phyloP scores from a whole-genome alignment of 2,888 invertebrate species.

The Ophioninae sp. region DNA sequence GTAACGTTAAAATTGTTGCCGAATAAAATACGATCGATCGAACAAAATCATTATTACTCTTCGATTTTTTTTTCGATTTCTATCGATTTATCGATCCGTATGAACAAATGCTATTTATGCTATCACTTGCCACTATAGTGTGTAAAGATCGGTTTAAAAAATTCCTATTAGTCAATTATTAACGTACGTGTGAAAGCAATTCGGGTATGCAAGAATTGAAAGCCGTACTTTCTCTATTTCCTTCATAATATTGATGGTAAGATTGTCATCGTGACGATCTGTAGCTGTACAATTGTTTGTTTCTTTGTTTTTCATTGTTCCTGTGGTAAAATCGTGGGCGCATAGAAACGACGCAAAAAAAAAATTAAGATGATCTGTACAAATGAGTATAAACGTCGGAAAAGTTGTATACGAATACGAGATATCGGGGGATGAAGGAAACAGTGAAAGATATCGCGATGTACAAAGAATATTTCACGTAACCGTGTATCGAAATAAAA shows the following conservation, averaged over 20 bases:
- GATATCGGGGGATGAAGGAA: background rate
- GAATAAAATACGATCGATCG: background rate
- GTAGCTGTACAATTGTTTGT: background rate
- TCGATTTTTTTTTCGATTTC: background rate
- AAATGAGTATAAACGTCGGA: background rate
- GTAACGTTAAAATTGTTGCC: conserved; percentile 3
- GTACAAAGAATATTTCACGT: background rate
- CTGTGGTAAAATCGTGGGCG: background rate
- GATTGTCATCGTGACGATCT: background rate
- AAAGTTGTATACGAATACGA: background rate
- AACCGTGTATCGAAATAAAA: background rate
- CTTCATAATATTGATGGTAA: background rate
- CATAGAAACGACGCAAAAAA: background rate
- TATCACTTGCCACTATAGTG: background rate
- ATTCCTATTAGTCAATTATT: background rate
- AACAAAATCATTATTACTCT: background rate
- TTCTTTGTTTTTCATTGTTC: background rate
- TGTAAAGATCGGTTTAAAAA: no score
- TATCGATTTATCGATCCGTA: background rate
- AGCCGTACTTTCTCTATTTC: background rate
- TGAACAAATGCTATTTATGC: background rate
- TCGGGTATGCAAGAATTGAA: no score
- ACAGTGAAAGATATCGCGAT: background rate
- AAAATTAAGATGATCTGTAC: background rate
- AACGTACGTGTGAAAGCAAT: background rate